A percentile compares a stretch with the other conserved stretches of the same genome.
Evolutionary conservation across 37 sponge, comb jelly and placozoan species (phyloP).

Genomic region (Cliona cf. orientalis): DNA sequence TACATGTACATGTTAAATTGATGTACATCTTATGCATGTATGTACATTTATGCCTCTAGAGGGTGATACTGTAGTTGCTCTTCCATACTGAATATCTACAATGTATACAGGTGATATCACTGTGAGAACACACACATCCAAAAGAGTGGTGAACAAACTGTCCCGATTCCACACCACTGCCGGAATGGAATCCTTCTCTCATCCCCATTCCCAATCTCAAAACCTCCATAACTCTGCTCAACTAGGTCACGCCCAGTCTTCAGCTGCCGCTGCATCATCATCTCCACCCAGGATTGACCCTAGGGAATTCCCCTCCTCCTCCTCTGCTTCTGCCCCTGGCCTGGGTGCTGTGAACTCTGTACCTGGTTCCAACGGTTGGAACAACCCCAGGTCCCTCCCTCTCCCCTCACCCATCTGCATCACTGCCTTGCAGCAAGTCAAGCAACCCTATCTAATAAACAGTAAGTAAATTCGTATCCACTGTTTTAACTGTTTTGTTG

Average conservation of each 20-base stretch:
- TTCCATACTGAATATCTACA: too few relatives aligned
- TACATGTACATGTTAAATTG: constrained; percentile 5
- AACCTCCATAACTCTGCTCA: background rate
- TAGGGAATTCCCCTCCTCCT: constrained; percentile 36
- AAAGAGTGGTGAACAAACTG: constrained; percentile 82
- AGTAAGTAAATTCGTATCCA: background rate
- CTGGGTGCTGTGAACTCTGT: background rate
- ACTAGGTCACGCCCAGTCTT: too few relatives aligned
- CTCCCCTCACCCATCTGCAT: constrained; percentile 39
- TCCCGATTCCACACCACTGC: constrained; percentile 95
- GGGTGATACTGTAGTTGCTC: background rate
- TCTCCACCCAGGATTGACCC: constrained; percentile 17
- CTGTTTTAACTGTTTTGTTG: background rate
- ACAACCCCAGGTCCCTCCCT: constrained; percentile 37
- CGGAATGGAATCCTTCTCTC: constrained; percentile 69
- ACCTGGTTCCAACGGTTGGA: constrained; percentile 14
- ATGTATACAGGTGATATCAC: constrained; percentile 79
- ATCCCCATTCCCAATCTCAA: background rate
- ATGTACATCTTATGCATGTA: too few relatives aligned
- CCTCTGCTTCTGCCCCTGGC: too few relatives aligned
- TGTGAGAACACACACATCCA: constrained; percentile 81
- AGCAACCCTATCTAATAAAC: constrained; percentile 59
- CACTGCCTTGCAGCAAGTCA: constrained; percentile 62
- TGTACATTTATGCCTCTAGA: background rate
- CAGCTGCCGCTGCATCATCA: background rate